Evolutionary conservation across 2,113 vertebrate species (phyloP).

Genomic region (Cottus gobio): DNA sequence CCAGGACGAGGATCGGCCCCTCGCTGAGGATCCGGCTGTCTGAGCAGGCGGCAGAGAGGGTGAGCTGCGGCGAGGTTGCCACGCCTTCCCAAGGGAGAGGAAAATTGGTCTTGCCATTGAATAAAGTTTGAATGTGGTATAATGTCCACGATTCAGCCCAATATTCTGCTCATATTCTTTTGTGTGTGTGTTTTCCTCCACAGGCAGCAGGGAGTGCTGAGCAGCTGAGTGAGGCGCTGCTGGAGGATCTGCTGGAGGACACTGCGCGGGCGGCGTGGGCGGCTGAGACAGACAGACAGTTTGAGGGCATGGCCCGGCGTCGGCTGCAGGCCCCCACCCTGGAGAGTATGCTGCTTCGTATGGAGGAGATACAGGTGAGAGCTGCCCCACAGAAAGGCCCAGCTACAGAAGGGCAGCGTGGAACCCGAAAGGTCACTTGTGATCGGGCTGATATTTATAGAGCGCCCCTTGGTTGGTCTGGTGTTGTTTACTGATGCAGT

Average conservation of each 20-base stretch:
- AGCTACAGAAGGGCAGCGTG: constrained; percentile 29
- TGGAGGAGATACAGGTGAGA: constrained; percentile 97
- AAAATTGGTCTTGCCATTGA: constrained; percentile 4
- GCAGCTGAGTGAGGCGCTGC: constrained; percentile 68
- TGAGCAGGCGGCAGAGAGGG: constrained; percentile 68
- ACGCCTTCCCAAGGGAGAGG: constrained; percentile 2
- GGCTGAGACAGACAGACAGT: constrained; percentile 56
- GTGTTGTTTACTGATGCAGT: constrained; percentile 32
- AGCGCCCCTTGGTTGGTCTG: constrained; percentile 32
- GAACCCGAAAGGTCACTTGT: constrained; percentile 43
- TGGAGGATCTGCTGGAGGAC: constrained; percentile 83
- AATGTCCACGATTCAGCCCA: neutral
- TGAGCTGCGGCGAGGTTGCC: constrained; percentile 35
- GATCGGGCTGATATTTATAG: constrained; percentile 55
- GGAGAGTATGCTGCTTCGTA: constrained; percentile 91
- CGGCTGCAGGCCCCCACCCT: constrained; percentile 76
- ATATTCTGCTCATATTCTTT: neutral
- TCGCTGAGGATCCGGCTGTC: constrained; percentile 59
- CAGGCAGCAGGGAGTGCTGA: constrained; percentile 77
- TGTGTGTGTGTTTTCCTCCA: neutral
- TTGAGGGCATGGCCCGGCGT: constrained; percentile 47
- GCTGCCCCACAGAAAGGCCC: constrained; percentile 1
- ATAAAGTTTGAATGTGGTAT: neutral
- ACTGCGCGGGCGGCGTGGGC: constrained; percentile 66
- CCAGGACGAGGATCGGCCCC: constrained; percentile 37